phyloP scores from a whole-genome alignment of 53 echinoderm and acorn worm species.

The Patiria pectinifera region DNA sequence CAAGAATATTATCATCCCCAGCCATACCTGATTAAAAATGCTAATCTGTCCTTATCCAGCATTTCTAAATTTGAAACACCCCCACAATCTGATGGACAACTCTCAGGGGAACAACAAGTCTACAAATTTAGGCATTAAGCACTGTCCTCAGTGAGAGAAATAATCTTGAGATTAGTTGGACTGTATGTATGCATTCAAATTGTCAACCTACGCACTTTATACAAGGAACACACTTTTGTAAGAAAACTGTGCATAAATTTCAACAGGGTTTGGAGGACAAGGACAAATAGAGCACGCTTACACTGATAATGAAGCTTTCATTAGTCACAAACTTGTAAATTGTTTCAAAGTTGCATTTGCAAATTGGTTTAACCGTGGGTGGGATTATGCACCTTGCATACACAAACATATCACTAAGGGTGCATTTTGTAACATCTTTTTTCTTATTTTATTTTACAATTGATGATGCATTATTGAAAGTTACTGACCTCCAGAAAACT shows the following conservation, averaged over 20 bases:
- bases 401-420: neutral
- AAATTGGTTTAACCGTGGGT: neutral
- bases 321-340: neutral
- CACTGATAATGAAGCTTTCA: too few species aligned
- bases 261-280: neutral
- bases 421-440: neutral
- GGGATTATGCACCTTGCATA: neutral
- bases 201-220: neutral
- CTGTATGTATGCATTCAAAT: neutral
- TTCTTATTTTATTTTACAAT: neutral
- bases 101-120: neutral
- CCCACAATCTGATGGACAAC: neutral
- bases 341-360: neutral
- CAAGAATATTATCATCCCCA: neutral
- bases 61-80: neutral
- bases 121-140: neutral
- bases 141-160: neutral
- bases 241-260: slow-evolving; percentile 13
- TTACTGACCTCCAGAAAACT: neutral
- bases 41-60: neutral
- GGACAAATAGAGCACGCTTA: too few species aligned
- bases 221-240: slow-evolving; percentile 11
- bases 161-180: neutral
- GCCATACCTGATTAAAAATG: neutral
- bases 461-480: neutral